A percentile compares a stretch with the other conserved stretches of the same genome.
Evolutionary conservation across 2,888 invertebrate species (phyloP).

Genomic region (Agrilus cyanescens): DNA sequence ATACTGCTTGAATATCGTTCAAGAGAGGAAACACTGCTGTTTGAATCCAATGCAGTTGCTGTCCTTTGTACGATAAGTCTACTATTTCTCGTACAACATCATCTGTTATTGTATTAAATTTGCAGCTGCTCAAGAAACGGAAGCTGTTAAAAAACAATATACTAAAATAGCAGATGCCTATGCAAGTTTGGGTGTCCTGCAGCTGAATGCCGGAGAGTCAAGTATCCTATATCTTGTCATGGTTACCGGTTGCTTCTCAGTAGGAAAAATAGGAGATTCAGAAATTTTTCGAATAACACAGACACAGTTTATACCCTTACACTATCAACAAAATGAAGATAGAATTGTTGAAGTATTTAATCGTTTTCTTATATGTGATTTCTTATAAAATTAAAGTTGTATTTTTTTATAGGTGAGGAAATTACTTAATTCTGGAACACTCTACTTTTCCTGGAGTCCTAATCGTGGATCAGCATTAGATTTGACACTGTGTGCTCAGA

Average conservation of each 20-base stretch:
- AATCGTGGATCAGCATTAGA: constrained; percentile 49
- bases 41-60: constrained; percentile 88
- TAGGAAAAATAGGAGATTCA: constrained; percentile 88
- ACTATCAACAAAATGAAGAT: constrained; percentile 56
- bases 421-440: constrained; percentile 93
- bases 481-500: constrained; percentile 88
- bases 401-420: constrained; percentile 47
- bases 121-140: constrained; percentile 72
- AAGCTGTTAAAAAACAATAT: constrained; percentile 79
- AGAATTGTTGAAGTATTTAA: constrained; percentile 43
- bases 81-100: constrained; percentile 2
- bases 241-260: constrained; percentile 91
- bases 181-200: constrained; percentile 89
- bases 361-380: not conserved
- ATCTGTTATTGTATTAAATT: constrained; percentile 13
- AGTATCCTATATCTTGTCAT: constrained; percentile 81
- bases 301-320: constrained; percentile 80
- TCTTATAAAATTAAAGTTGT: not conserved
- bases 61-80: constrained; percentile 60
- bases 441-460: constrained; percentile 81
- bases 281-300: constrained; percentile 93
- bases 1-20: constrained; percentile 81
- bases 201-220: constrained; percentile 73
- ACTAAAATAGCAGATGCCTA: constrained; percentile 89
- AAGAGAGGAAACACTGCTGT: constrained; percentile 74